These are phyloP conservation scores for Phrynocephalus vlangalii DNA, from an alignment of 2,797 vertebrate genomes.

Conservation along the genomic window DNA sequence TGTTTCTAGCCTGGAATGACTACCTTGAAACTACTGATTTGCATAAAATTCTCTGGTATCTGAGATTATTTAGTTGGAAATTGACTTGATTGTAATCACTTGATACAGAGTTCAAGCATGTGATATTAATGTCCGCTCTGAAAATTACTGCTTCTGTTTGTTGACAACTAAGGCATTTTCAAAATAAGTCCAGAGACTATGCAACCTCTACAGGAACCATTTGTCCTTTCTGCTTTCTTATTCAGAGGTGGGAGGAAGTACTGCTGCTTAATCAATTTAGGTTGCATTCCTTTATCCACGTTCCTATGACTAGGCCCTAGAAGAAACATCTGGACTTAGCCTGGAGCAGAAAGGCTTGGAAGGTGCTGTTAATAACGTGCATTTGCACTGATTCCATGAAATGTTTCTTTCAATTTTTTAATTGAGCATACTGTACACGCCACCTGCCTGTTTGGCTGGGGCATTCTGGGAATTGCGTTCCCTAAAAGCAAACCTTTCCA, in stretches of 20 bases:
- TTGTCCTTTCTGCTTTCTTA: not conserved
- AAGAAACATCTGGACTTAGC: not conserved
- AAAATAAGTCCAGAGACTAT: no score
- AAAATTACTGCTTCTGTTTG: conserved; percentile 5
- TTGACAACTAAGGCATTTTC: not conserved
- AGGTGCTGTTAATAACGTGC: not conserved
- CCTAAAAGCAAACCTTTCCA: no score
- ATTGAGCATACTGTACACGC: no score
- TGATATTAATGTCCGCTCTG: conserved; percentile 5
- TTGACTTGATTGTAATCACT: conserved; percentile 38
- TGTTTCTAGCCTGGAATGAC: conserved; percentile 15
- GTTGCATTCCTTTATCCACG: not conserved
- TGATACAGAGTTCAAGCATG: not conserved
- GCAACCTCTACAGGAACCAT: not conserved
- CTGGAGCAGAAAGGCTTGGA: no score
- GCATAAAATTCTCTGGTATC: not conserved
- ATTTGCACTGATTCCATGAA: not conserved
- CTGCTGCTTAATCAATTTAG: not conserved
- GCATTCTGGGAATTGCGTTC: no score
- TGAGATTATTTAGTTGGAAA: conserved; percentile 11
- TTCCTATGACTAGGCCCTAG: not conserved
- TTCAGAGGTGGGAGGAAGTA: not conserved
- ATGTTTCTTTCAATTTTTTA: no score
- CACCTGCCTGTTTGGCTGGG: no score
- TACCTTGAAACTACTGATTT: conserved; percentile 19